phyloP scores from a whole-genome alignment of 53 echinoderm and acorn worm genomes.

The Glandiceps talaboti region DNA sequence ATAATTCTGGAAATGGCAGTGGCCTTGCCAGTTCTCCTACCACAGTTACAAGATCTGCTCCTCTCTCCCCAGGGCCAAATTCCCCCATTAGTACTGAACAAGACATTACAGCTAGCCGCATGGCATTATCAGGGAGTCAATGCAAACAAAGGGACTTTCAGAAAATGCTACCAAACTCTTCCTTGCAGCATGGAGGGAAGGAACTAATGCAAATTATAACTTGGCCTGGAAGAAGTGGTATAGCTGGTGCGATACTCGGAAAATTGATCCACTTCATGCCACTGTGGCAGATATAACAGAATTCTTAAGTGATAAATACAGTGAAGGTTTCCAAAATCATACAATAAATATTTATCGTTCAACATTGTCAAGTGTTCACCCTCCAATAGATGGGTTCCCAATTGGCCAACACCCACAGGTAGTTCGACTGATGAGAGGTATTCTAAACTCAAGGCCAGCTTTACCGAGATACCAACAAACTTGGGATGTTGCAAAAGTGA shows the following conservation, averaged over 20 bases:
- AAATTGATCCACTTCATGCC: background rate
- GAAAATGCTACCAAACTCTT: background rate
- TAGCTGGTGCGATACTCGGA: background rate
- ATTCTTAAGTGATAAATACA: background rate
- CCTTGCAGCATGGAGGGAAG: background rate
- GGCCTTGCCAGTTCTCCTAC: background rate
- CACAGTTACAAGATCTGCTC: constrained; percentile 1
- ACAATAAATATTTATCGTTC: background rate
- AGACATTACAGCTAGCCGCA: background rate
- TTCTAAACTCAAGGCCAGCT: background rate
- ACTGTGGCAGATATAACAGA: background rate
- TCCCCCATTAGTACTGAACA: background rate
- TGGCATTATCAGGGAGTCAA: background rate
- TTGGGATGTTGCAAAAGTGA: background rate
- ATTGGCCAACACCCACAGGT: background rate
- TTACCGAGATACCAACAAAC: background rate
- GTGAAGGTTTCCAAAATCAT: background rate
- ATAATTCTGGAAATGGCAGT: background rate
- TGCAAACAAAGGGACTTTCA: background rate
- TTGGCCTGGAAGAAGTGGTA: background rate
- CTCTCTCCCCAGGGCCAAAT: background rate
- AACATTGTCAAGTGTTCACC: background rate
- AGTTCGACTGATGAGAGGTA: background rate
- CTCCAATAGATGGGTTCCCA: background rate
- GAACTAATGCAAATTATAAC: background rate